These are phyloP conservation scores for Eulemur rubriventer DNA, from an alignment of 2,797 vertebrate genomes.

Conservation along the genomic window DNA sequence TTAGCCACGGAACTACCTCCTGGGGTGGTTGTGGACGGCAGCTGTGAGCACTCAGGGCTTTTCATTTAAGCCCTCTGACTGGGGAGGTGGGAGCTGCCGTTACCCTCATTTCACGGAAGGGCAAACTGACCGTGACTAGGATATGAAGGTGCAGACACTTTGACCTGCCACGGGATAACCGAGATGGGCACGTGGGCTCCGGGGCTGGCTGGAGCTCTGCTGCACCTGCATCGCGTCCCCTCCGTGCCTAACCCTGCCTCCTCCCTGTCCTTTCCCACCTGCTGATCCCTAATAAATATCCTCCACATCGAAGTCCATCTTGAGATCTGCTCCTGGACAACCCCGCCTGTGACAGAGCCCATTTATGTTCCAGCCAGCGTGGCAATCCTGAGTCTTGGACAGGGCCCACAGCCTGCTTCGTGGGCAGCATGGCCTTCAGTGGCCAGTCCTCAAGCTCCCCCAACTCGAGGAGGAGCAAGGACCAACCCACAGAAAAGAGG, in stretches of 20 bases:
- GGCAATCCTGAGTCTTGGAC: neutral
- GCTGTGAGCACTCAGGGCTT: neutral
- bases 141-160: neutral
- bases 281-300: neutral
- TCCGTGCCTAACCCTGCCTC: neutral
- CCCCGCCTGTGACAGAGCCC: neutral
- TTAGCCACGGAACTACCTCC: neutral
- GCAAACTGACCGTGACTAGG: neutral
- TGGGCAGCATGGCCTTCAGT: neutral
- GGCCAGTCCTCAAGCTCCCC: neutral
- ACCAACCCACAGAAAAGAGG: neutral
- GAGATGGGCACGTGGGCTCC: neutral
- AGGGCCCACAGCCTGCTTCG: neutral
- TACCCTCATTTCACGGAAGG: neutral
- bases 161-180: neutral
- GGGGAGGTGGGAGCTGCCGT: neutral
- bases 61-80: neutral
- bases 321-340: neutral
- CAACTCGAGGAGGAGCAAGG: neutral
- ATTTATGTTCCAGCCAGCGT: neutral
- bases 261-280: neutral
- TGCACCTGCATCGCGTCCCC: neutral
- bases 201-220: neutral
- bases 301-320: neutral
- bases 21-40: neutral